Base-by-base conservation (phyloP, 2,797 vertebrate genomes). In the Halcyon smyrnensis region DNA sequence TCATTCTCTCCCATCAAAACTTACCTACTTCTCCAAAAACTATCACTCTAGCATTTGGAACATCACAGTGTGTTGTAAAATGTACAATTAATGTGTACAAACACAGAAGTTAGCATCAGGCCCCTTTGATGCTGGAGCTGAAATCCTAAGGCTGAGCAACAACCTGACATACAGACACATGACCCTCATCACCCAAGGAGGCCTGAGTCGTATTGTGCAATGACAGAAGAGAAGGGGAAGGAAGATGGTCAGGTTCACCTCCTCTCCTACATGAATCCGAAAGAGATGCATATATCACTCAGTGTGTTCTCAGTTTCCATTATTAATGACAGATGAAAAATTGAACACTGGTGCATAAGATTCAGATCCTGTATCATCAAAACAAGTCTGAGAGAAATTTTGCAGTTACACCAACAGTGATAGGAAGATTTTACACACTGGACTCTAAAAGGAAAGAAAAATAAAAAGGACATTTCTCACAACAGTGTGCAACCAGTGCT, bases 101-200 rank as follows among this genome's bases (percentile, higher is more conserved):
- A 83, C 34, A 65, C 13, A 84, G 21, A 94, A 84, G 15, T 82
- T 37, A 60, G 11, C 36, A 46, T 62, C n/a, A 69, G 30, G 19
- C 5, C 37, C 28, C 9, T 83, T 67, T 4, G 90, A n/a, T 19
- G 9, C 13, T 65, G 34, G 13, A 70, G 15, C 11, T 57, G 32
- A 87, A 94, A 73, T 53, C 15, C 15, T 46, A 85, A 71, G 39
- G 34, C 39, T 77, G 56, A 59, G 12, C 39, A 86, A 54, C 17
- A 60, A 34, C 15, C 13, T 4, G 1, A 1, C 13, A 48, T 28
- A 53, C 4, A 53, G 24, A 46, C 1, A 1, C 13, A 6, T 2
- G 3, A 78, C 8, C 32, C 41, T 46, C 4, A 2, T 57, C 50
- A 65, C 4, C 13, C 3, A 1, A 48, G 27, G 12, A 86, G 75